These are phyloP conservation scores for Stegophylla sp. DNA, from an alignment of 2,888 invertebrate species.

Conservation along the genomic window DNA sequence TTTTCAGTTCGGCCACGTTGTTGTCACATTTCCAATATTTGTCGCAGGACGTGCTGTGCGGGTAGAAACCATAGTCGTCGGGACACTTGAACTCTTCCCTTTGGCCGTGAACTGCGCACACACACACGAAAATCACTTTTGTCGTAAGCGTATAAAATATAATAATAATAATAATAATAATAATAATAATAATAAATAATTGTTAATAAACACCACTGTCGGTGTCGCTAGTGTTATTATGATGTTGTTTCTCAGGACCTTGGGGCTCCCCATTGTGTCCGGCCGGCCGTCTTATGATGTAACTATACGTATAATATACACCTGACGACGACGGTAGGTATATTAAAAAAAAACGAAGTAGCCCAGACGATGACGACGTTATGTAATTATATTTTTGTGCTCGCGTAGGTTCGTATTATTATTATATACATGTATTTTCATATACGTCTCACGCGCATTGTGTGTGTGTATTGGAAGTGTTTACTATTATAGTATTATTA, in stretches of 20 bases:
- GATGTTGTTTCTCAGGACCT: conserved; percentile 42
- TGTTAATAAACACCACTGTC: conserved; percentile 1
- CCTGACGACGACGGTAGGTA: conserved; percentile 4
- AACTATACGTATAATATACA: conserved; percentile 1
- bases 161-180: neutral
- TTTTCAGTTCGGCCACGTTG: conserved; percentile 84
- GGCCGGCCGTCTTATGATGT: conserved; percentile 28
- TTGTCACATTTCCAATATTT: conserved; percentile 96
- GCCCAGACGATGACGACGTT: conserved; percentile 10
- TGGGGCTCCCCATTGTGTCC: conserved; percentile 38
- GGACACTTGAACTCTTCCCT: conserved; percentile 87
- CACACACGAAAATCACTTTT: conserved; percentile 61
- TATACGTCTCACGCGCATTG: neutral
- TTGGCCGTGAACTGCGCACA: conserved; percentile 73
- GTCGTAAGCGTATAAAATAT: neutral
- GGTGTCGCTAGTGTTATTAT: neutral
- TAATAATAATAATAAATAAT: conserved; percentile 10
- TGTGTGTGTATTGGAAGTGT: neutral
- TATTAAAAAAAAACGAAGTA: conserved; percentile 30
- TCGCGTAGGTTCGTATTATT: neutral
- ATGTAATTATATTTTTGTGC: conserved; percentile 41
- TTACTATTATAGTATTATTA: neutral
- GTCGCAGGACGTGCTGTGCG: conserved; percentile 87
- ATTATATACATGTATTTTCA: no score
- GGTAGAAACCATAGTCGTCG: conserved; percentile 92